Base-by-base conservation (phyloP, 2,797 vertebrate genomes). In the Onychomys arenicola region DNA sequence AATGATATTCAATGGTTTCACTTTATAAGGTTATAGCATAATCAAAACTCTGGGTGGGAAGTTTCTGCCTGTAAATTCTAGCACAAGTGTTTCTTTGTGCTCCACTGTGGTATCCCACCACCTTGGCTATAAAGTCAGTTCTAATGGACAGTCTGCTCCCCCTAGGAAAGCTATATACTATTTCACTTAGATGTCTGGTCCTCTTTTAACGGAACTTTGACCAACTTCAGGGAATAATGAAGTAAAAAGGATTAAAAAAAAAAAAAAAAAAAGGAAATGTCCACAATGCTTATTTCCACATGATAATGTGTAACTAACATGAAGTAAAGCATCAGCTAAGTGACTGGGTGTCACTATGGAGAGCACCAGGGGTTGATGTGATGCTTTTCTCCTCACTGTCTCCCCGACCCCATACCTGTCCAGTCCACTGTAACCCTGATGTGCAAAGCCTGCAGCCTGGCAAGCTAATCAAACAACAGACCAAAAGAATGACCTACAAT, bases 11-110 rank as follows among this genome's bases (percentile, higher is more conserved):
- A 92, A 2, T 12, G 19, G 71, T 81, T 75, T 90, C 55, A 67
- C 65, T 93, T 89, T n/a, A 32, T 32, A 95, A 95, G 76, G 71
- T 81, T 90, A 91, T 2, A 76, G 86, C 77, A 40, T 71, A 91
- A 94, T 83, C 91, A 75, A 40, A 78, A 27, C 81, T 96, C 55
- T 75, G 57, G 93, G 88, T 43, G 77, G 84, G 6, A 71, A 85
- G 75, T 57, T 81, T 86, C 80, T n/a, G 5, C 37, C 71, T 91
- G 46, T 32, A 34, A 37, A 57, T 40, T 80, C 34, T 69, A 55
- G 46, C 40, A 78, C 8, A 63, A 89, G 78, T 9, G 17, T 25
- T 49, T 85, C 73, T 82, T 55, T 17, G 29, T 0, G 29, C 0
- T 11, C 14, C 1, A 19, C 21, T 16, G 1, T 5, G n/a, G 4